Evolutionary conservation across 2,888 invertebrate genomes (phyloP).

Genomic region (Agriotes lineatus): DNA sequence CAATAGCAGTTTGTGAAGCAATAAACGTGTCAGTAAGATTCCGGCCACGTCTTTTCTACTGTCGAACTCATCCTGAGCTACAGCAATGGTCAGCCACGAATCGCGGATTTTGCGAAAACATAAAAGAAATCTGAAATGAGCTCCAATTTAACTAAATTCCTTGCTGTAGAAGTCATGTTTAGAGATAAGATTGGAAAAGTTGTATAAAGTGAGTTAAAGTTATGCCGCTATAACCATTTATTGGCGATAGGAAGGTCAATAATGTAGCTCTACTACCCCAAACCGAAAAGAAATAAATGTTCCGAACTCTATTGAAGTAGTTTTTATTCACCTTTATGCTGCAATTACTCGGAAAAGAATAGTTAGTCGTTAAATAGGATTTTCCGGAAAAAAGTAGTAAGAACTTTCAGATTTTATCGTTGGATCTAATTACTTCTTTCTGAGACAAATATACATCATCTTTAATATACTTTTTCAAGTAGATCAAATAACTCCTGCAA

Average conservation of each 20-base stretch:
- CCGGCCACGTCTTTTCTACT: conserved; percentile 45
- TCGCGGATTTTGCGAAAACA: conserved; percentile 53
- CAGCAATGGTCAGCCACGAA: conserved; percentile 49
- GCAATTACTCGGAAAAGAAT: conserved; percentile 12
- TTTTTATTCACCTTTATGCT: conserved; percentile 28
- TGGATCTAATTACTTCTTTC: conserved; percentile 5
- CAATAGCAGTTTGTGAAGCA: conserved; percentile 34
- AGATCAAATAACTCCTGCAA: conserved; percentile 28
- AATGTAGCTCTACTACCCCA: conserved; percentile 53
- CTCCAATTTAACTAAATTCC: conserved; percentile 69
- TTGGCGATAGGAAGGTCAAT: conserved; percentile 61
- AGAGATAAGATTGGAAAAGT: conserved; percentile 71
- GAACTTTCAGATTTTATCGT: neutral
- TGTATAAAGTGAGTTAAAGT: conserved; percentile 64
- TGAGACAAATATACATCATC: conserved; percentile 1
- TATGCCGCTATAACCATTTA: conserved; percentile 61
- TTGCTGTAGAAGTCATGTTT: conserved; percentile 64
- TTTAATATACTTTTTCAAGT: conserved; percentile 21
- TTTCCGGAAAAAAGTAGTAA: neutral
- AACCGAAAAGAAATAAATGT: conserved; percentile 31
- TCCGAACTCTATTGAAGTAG: conserved; percentile 18
- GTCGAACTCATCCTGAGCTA: conserved; percentile 49
- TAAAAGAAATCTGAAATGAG: conserved; percentile 55
- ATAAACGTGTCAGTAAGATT: conserved; percentile 43
- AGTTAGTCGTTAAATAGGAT: neutral